These are phyloP conservation scores for Idaea biselata DNA, from an alignment of 2,888 invertebrate genomes.

Conservation along the genomic window DNA sequence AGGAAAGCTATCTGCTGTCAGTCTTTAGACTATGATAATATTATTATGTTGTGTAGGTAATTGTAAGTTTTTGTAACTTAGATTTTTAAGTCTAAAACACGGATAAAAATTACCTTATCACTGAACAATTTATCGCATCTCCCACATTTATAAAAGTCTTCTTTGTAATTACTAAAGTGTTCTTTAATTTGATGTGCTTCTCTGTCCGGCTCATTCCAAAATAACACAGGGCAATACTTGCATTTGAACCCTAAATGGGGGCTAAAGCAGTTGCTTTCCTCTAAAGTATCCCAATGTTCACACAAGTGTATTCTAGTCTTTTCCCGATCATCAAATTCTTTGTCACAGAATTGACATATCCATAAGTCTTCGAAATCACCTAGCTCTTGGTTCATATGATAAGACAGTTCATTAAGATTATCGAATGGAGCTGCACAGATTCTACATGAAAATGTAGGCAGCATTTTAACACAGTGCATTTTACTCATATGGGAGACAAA, in stretches of 20 bases:
- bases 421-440: slow-evolving; percentile 66
- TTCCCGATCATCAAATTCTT: slow-evolving; percentile 65
- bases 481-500: slow-evolving; percentile 59
- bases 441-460: slow-evolving; percentile 61
- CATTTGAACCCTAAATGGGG: slow-evolving; percentile 76
- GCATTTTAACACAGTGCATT: slow-evolving; percentile 58
- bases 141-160: slow-evolving; percentile 66
- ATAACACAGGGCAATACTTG: slow-evolving; percentile 67
- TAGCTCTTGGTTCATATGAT: slow-evolving; percentile 54
- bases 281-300: slow-evolving; percentile 57
- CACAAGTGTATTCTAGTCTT: slow-evolving; percentile 57
- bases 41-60: neutral
- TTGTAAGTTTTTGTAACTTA: neutral
- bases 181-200: slow-evolving; percentile 65
- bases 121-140: slow-evolving; percentile 61
- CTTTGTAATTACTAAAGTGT: slow-evolving; percentile 56
- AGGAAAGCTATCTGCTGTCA: no score
- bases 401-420: slow-evolving; percentile 50
- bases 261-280: slow-evolving; percentile 70
- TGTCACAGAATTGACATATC: slow-evolving; percentile 77
- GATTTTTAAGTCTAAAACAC: neutral
- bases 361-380: slow-evolving; percentile 69
- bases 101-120: slow-evolving; percentile 60
- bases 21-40: neutral
- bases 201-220: slow-evolving; percentile 76